Evolutionary conservation across 2,113 vertebrate genomes (phyloP).

Genomic region (Zosterops hypoxanthus): DNA sequence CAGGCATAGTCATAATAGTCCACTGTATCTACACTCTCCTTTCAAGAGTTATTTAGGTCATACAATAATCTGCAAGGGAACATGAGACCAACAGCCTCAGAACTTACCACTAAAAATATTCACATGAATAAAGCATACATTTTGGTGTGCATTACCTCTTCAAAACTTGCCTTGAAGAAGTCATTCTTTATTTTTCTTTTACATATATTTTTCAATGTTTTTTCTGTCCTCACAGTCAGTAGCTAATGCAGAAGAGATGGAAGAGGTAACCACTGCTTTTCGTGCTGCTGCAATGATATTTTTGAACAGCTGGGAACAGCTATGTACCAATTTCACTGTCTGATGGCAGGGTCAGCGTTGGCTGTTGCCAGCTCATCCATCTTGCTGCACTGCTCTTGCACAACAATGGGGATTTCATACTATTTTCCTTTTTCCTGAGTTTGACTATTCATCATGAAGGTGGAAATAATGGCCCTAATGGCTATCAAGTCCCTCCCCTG

Average conservation of each 20-base stretch:
- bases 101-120: background rate
- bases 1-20: background rate
- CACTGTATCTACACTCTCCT: background rate
- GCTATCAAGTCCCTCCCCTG: background rate
- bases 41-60: background rate
- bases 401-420: background rate
- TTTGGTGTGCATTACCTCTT: background rate
- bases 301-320: background rate
- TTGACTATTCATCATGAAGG: background rate
- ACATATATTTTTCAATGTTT: background rate
- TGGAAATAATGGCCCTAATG: conserved; percentile 30
- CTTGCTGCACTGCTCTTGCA: background rate
- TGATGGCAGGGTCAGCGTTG: background rate
- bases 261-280: background rate
- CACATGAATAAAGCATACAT: background rate
- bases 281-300: background rate
- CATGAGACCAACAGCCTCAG: background rate
- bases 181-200: background rate
- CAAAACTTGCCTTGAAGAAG: background rate
- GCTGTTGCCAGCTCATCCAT: background rate
- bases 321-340: background rate
- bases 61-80: background rate
- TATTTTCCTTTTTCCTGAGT: background rate
- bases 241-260: background rate
- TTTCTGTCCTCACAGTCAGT: background rate